Conservation (phyloP, 2,888 invertebrate species). For the Sussaba pulchella region DNA sequence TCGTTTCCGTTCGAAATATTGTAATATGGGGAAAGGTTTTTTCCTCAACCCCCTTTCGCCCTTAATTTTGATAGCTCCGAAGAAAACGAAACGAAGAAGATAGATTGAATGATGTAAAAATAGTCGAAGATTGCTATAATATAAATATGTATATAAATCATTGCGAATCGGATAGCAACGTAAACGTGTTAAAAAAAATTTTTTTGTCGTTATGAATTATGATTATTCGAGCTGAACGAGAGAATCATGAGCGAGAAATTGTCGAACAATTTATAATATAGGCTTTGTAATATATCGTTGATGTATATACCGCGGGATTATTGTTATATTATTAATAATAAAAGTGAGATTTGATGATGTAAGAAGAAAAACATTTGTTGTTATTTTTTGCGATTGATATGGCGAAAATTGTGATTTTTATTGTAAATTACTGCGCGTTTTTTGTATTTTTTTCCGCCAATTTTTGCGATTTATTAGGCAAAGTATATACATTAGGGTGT, state of each 20-base stretch:
- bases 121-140: conserved; percentile 62
- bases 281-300: conserved; percentile 82
- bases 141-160: conserved; percentile 68
- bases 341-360: conserved; percentile 75
- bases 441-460: too few relatives aligned
- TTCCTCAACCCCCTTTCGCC: conserved; percentile 7
- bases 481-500: too few relatives aligned
- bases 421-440: too few relatives aligned
- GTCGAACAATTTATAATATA: conserved; percentile 64
- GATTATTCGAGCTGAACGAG: conserved; percentile 62
- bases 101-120: conserved; percentile 56
- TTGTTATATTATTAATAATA: conserved; percentile 82
- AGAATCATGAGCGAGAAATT: conserved; percentile 55
- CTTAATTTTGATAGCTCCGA: not conserved
- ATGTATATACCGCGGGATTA: conserved; percentile 83
- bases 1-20: conserved; percentile 18
- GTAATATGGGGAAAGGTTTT: not conserved
- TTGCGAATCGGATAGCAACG: conserved; percentile 68
- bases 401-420: too few relatives aligned
- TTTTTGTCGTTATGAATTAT: too few relatives aligned
- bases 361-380: too few relatives aligned
- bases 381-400: too few relatives aligned
- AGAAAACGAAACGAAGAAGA: conserved; percentile 59
- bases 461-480: too few relatives aligned
- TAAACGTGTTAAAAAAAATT: conserved; percentile 66